Evolutionary conservation across 2,888 invertebrate genomes (phyloP).

Genomic region (Ophioninae sp.): DNA sequence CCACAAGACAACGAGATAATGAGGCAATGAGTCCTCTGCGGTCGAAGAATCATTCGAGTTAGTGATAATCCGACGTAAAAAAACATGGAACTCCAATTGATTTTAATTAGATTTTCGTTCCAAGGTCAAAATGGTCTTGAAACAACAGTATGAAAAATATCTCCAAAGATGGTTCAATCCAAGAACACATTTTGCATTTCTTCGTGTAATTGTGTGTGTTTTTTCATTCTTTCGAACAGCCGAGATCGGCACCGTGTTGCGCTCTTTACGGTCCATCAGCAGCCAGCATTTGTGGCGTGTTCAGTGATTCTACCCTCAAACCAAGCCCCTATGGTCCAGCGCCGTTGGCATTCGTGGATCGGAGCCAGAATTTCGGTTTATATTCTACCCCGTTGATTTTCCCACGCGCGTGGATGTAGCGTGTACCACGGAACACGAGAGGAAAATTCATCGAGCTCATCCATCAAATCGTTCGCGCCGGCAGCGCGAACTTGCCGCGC

Average conservation of each 20-base stretch:
- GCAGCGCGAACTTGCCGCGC: conserved; percentile 45
- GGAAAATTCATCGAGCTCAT: conserved; percentile 69
- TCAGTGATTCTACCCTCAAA: conserved; percentile 28
- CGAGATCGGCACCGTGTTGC: conserved; percentile 56
- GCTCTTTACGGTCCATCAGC: conserved; percentile 44
- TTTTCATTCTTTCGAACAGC: conserved; percentile 22
- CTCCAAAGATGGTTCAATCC: conserved; percentile 9
- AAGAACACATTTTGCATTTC: not conserved
- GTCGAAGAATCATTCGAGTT: conserved; percentile 41
- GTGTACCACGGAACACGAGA: conserved; percentile 35
- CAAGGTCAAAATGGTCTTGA: conserved; percentile 20
- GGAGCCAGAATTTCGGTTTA: conserved; percentile 58
- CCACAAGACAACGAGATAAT: conserved; percentile 56
- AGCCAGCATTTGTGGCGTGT: not conserved
- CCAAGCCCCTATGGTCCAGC: conserved; percentile 22
- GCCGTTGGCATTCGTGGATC: conserved; percentile 55
- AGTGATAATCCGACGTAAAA: conserved; percentile 32
- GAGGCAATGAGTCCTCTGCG: conserved; percentile 43
- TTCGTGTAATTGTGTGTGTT: conserved; percentile 7
- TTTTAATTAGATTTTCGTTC: no score
- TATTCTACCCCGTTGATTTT: conserved; percentile 41
- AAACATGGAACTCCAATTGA: not conserved
- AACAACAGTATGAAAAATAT: conserved; percentile 37
- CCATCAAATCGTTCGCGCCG: conserved; percentile 59
- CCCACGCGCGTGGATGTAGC: conserved; percentile 21